Conservation (phyloP, 2,797 vertebrate species). For the Micromesistius poutassou region DNA sequence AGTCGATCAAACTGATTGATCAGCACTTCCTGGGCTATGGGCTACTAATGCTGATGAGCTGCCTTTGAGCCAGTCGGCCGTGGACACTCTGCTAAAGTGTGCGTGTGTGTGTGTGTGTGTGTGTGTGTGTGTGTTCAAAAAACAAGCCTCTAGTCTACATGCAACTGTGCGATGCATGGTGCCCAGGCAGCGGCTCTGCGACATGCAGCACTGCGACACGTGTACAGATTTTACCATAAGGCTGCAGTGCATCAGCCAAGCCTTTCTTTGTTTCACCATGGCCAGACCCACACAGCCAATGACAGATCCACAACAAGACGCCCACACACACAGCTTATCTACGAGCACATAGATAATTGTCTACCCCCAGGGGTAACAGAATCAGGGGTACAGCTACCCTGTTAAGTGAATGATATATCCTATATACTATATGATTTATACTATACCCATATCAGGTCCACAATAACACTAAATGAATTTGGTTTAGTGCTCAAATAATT, state of each 20-base stretch:
- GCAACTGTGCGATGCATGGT: neutral
- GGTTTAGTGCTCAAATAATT: neutral
- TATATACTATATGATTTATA: neutral
- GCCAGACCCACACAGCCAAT: neutral
- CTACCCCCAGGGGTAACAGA: no score
- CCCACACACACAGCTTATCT: neutral
- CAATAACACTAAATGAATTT: neutral
- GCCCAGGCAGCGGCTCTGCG: constrained; percentile 21
- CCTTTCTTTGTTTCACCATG: neutral
- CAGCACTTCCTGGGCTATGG: constrained; percentile 66
- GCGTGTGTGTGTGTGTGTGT: constrained; percentile 4
- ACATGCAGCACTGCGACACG: constrained; percentile 25
- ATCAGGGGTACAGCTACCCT: neutral
- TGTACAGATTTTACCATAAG: constrained; percentile 45
- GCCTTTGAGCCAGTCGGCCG: constrained; percentile 42
- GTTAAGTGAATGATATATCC: neutral
- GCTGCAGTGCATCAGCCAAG: constrained; percentile 10
- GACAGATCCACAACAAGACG: neutral
- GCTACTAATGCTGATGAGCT: constrained; percentile 55
- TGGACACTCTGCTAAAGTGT: neutral
- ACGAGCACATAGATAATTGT: no score
- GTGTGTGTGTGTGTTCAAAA: neutral
- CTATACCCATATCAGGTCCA: neutral
- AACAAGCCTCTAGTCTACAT: no score
- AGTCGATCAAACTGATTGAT: constrained; percentile 40